phyloP scores from a whole-genome alignment of 2,888 invertebrate genomes.

The Mellilla xanthometata region DNA sequence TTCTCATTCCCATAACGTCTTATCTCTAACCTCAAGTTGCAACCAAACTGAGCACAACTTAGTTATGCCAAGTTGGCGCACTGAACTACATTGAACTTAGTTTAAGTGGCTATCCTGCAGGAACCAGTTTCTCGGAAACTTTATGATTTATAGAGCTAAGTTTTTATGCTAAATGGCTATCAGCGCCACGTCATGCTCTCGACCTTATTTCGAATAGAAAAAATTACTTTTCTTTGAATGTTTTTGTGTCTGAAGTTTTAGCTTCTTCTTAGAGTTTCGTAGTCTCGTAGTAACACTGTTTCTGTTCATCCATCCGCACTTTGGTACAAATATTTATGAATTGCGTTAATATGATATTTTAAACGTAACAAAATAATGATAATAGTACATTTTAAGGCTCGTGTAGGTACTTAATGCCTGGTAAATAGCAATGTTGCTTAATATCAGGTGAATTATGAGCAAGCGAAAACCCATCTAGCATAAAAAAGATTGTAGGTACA shows the following conservation, averaged over 20 bases:
- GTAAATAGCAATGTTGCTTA: too few species aligned
- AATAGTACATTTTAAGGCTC: too few species aligned
- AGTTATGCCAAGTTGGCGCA: slow-evolving; percentile 42
- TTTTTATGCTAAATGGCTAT: slow-evolving; percentile 42
- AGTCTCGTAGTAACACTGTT: too few species aligned
- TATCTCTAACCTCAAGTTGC: slow-evolving; percentile 30
- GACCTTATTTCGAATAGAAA: slow-evolving; percentile 32
- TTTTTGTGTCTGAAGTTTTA: neutral
- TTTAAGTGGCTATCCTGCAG: slow-evolving; percentile 51
- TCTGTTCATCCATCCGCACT: too few species aligned
- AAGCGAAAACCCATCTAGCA: too few species aligned
- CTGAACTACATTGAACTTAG: slow-evolving; percentile 50
- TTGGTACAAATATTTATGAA: too few species aligned
- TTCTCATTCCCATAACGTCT: slow-evolving; percentile 1
- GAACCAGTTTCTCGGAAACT: slow-evolving; percentile 42
- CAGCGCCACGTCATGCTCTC: slow-evolving; percentile 21
- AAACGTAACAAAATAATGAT: too few species aligned
- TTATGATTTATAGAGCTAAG: slow-evolving; percentile 54
- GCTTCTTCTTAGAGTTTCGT: too few species aligned
- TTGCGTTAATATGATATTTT: too few species aligned
- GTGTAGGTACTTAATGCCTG: too few species aligned
- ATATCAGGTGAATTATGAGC: too few species aligned
- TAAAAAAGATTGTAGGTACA: too few species aligned
- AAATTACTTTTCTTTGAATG: slow-evolving; percentile 22
- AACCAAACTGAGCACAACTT: slow-evolving; percentile 32